Evolutionary conservation across 2,113 vertebrate species (phyloP).

Genomic region (Porphyrio hochstetteri): DNA sequence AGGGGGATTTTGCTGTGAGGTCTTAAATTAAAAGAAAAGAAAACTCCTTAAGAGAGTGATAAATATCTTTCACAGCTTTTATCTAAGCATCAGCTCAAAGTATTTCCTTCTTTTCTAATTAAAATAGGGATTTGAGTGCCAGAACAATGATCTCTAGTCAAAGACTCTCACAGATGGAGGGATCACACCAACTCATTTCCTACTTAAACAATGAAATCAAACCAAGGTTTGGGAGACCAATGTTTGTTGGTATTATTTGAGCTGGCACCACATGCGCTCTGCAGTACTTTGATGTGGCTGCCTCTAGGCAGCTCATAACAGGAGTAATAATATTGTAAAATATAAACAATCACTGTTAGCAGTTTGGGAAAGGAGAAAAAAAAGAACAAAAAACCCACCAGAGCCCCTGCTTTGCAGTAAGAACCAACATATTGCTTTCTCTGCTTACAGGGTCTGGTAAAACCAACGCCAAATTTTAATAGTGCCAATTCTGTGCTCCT

Average conservation of each 20-base stretch:
- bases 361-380: background rate
- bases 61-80: slow-evolving; percentile 58
- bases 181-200: slow-evolving; percentile 68
- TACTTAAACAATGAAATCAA: slow-evolving; percentile 73
- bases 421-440: background rate
- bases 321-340: slow-evolving; percentile 66
- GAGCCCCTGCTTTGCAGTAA: background rate
- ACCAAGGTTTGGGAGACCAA: slow-evolving; percentile 49
- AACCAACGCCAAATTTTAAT: background rate
- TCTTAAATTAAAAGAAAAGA: slow-evolving; percentile 28
- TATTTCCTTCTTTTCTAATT: slow-evolving; percentile 70
- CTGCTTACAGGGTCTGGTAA: background rate
- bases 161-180: slow-evolving; percentile 34
- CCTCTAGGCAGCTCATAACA: slow-evolving; percentile 69
- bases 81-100: slow-evolving; percentile 58
- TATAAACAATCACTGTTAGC: slow-evolving; percentile 61
- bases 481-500: background rate
- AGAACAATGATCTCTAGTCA: slow-evolving; percentile 63
- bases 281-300: slow-evolving; percentile 73
- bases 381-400: background rate
- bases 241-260: slow-evolving; percentile 56
- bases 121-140: slow-evolving; percentile 61
- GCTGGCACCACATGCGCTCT: background rate
- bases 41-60: slow-evolving; percentile 30
- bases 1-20: background rate